Evolutionary conservation across 2,113 vertebrate species (phyloP).

Genomic region (Menura novaehollandiae): DNA sequence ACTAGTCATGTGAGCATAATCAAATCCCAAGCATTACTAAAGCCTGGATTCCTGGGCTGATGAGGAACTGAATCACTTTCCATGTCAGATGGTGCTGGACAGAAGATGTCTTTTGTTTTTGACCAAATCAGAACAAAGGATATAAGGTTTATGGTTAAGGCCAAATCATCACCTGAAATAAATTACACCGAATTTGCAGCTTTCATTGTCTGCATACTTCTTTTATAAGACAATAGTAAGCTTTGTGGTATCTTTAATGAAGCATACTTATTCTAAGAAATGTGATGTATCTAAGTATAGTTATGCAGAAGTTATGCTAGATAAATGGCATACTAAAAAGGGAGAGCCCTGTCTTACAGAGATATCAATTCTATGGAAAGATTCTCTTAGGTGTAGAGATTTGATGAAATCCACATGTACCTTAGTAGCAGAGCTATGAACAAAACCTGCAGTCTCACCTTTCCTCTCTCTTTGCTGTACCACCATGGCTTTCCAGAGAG

Average conservation of each 20-base stretch:
- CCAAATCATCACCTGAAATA: not conserved
- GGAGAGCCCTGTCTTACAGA: not conserved
- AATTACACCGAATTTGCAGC: not conserved
- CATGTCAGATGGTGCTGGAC: not conserved
- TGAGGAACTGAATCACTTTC: not conserved
- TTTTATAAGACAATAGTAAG: not conserved
- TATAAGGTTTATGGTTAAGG: not conserved
- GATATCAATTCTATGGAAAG: not conserved
- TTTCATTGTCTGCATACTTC: not conserved
- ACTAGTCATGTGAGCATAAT: constrained; percentile 35
- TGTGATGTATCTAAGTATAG: not conserved
- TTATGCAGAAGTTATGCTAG: not conserved
- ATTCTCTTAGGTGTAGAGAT: not conserved
- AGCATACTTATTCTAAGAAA: not conserved
- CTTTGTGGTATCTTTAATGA: not conserved
- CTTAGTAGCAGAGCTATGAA: not conserved
- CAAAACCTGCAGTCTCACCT: not conserved
- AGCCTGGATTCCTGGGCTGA: constrained; percentile 27
- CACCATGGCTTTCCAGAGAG: not conserved
- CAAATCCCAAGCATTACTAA: constrained; percentile 47
- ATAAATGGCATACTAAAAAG: not conserved
- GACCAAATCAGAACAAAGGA: not conserved
- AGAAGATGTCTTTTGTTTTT: not conserved
- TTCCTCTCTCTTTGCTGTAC: not conserved
- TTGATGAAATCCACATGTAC: not conserved